Percentiles rank a stretch among this genome's conserved stretches.
Evolutionary conservation across 2,888 invertebrate species (phyloP).

Genomic region (Lasioglossum pauxillum): DNA sequence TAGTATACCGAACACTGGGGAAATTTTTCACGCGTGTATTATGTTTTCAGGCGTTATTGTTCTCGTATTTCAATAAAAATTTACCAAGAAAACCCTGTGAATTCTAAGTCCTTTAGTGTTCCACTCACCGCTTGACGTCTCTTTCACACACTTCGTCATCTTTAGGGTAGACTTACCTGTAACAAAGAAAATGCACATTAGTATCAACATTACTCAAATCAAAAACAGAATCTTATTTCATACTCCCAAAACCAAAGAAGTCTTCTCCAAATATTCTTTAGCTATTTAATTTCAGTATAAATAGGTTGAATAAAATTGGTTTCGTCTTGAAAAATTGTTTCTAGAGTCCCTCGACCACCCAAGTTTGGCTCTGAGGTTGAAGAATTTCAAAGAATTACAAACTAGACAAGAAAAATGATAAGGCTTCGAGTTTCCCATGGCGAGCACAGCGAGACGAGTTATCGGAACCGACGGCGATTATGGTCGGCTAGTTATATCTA

Average conservation of each 20-base stretch:
- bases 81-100: background rate
- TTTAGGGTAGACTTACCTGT: slow-evolving; percentile 42
- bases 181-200: slow-evolving; percentile 33
- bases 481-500: slow-evolving; percentile 66
- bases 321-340: background rate
- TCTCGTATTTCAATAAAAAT: background rate
- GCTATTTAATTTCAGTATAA: background rate
- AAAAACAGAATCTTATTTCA: background rate
- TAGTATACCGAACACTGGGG: background rate
- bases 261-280: background rate
- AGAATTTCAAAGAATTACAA: background rate
- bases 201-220: background rate
- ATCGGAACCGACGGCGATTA: slow-evolving; percentile 62
- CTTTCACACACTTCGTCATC: background rate
- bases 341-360: background rate
- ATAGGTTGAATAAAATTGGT: background rate
- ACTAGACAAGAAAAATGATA: background rate
- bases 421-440: background rate
- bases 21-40: background rate
- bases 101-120: background rate
- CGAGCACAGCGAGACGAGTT: slow-evolving; percentile 26
- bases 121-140: slow-evolving; percentile 31
- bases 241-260: background rate
- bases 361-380: background rate
- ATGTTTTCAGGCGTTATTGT: slow-evolving; percentile 14